Conservation (phyloP, 2,888 invertebrate genomes). For the Rhimphoctona megacephalus region DNA sequence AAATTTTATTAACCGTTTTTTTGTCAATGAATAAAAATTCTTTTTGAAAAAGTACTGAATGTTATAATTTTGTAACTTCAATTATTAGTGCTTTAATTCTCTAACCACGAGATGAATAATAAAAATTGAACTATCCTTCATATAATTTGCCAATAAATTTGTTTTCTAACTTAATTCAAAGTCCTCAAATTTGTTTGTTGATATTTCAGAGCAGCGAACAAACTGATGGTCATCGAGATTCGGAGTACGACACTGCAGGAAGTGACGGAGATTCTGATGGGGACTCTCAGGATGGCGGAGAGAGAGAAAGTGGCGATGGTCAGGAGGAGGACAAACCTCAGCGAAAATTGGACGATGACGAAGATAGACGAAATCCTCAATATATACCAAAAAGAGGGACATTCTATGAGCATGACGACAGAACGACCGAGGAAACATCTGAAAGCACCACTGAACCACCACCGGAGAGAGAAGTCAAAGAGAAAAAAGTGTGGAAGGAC, state of each 20-base stretch:
- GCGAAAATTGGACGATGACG: conserved; percentile 95
- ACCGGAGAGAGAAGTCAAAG: conserved; percentile 81
- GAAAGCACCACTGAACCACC: conserved; percentile 77
- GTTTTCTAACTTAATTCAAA: neutral
- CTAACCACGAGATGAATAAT: too few relatives aligned
- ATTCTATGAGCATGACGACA: conserved; percentile 98
- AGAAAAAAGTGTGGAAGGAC: conserved; percentile 87
- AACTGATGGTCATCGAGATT: conserved; percentile 81
- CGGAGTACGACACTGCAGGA: conserved; percentile 82
- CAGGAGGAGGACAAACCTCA: conserved; percentile 87
- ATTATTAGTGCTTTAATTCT: too few relatives aligned
- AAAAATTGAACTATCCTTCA: too few relatives aligned
- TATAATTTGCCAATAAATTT: neutral
- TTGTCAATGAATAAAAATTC: too few relatives aligned
- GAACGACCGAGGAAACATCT: conserved; percentile 89
- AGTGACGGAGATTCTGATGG: conserved; percentile 79
- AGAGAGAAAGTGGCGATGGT: conserved; percentile 83
- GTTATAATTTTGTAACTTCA: too few relatives aligned
- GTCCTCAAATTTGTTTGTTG: neutral
- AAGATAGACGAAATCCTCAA: conserved; percentile 98
- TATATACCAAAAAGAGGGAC: conserved; percentile 98
- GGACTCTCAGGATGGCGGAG: conserved; percentile 82
- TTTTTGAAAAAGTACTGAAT: too few relatives aligned
- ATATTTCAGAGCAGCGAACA: conserved; percentile 80
- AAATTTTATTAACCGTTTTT: too few relatives aligned